Base-by-base conservation (phyloP, 53 echinoderm and acorn worm species). In the Paelopatides confundens region DNA sequence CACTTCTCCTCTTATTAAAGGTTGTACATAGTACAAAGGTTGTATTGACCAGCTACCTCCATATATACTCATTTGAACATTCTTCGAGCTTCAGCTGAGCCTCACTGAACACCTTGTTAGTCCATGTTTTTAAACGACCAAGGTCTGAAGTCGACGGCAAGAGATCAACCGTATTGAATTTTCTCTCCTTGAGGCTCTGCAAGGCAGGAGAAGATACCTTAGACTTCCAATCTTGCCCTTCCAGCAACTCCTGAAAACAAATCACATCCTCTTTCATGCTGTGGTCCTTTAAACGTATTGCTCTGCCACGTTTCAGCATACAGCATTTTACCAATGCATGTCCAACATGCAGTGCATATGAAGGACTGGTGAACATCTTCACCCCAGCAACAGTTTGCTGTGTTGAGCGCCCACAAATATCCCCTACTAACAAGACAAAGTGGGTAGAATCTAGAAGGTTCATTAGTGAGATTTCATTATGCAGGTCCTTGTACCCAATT, bases 1-100 rank as follows among this genome's bases (percentile, higher is more conserved):
- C 78, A 51, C 51, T 50, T 52, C 51, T 49, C 30, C 78, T 49
- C 31, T 78, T 78, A 30, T 78, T 78, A 23, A 50, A 78, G 10
- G 51, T 51, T 10, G 53, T 78, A 28, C 26, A 10, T 12, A 47
- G 28, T 5, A 78, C 53, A 51, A 30, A 78, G 10, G 53, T 49
- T 30, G 78, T 3, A 28, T 32, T 23, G 4, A 18, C 43, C 26
- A 77, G 77, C 28, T 77, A 4, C 26, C 8, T 5, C 77, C 77
- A 47, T 5, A 24, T 5, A 30, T 5, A 47, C 77, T 77, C 77
- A 77, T 77, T 28, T 23, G 77, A 48, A 30, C n/a, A 46, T 48
- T 47, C 5, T 9, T 21, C n/a, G 23, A 43, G 3, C 76, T 76
- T 35, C 34, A 7, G 23, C 28, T 76, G 24, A 18, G 46, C 23